Evolutionary conservation across 2,113 vertebrate species (phyloP).

Genomic region (Melanerpes formicivorus): DNA sequence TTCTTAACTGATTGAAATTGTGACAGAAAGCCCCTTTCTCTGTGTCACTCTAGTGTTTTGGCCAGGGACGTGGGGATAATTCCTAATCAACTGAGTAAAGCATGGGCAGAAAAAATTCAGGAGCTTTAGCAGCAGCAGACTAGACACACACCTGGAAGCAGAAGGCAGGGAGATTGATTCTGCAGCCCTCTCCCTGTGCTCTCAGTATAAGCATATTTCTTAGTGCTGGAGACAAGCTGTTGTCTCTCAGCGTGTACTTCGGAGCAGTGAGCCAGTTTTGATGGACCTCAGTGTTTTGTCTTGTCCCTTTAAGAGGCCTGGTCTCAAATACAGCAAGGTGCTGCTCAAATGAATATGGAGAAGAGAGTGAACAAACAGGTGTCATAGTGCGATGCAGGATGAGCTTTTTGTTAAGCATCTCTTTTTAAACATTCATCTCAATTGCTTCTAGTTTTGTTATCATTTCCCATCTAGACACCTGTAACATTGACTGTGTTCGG

Average conservation of each 20-base stretch:
- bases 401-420: constrained; percentile 12
- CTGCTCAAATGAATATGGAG: not conserved
- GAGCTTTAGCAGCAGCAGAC: not conserved
- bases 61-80: not conserved
- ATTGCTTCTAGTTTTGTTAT: constrained; percentile 53
- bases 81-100: not conserved
- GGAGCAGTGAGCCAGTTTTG: not conserved
- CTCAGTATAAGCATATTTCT: not conserved
- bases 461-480: constrained; percentile 80
- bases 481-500: constrained; percentile 87
- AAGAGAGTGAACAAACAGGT: not conserved
- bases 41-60: not conserved
- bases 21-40: not conserved
- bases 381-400: not conserved
- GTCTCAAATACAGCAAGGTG: not conserved
- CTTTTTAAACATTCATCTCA: constrained; percentile 53
- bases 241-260: not conserved
- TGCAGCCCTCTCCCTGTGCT: not conserved
- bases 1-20: not conserved
- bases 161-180: not conserved
- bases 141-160: not conserved
- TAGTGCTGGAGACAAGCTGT: not conserved
- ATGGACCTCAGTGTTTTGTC: not conserved
- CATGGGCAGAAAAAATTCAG: not conserved
- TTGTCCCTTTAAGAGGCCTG: not conserved